phyloP scores from a whole-genome alignment of 2,888 invertebrate genomes.

The Cabera pusaria region DNA sequence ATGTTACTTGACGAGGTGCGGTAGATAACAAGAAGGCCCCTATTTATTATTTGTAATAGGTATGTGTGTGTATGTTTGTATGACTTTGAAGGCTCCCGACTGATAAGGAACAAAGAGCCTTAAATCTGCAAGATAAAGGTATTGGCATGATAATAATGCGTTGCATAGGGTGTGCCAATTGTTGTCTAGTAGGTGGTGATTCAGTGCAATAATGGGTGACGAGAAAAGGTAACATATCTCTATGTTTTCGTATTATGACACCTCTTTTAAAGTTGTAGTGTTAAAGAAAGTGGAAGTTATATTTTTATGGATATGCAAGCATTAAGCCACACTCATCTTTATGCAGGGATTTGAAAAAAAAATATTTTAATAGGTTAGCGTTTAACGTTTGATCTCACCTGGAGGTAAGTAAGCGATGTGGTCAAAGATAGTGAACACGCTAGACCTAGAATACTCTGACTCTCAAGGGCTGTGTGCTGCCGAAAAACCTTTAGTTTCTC shows the following conservation, averaged over 20 bases:
- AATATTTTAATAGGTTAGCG: too few relatives aligned
- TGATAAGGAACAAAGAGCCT: constrained; percentile 22
- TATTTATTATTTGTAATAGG: too few relatives aligned
- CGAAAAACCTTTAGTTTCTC: too few relatives aligned
- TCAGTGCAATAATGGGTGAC: constrained; percentile 12
- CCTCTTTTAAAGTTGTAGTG: not conserved
- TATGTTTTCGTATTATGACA: not conserved
- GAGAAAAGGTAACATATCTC: constrained; percentile 10
- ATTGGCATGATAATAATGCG: constrained; percentile 14
- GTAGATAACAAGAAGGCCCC: constrained; percentile 23
- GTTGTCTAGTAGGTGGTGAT: constrained; percentile 1
- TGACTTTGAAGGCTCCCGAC: constrained; percentile 47
- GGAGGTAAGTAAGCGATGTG: too few relatives aligned
- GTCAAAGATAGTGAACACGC: too few relatives aligned
- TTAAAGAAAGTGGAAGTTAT: not conserved
- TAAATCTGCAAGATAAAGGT: constrained; percentile 17
- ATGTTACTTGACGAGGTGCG: constrained; percentile 14
- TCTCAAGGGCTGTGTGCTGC: too few relatives aligned
- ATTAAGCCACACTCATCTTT: too few relatives aligned
- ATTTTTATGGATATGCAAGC: too few relatives aligned
- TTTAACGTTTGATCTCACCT: too few relatives aligned
- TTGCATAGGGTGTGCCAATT: constrained; percentile 22
- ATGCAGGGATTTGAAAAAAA: too few relatives aligned
- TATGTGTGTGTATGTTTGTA: constrained; percentile 22
- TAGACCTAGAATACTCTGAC: too few relatives aligned